Percentiles rank a stretch among this genome's conserved stretches.
phyloP scores from a whole-genome alignment of 2,797 vertebrate genomes.

The Poecilia gillii region DNA sequence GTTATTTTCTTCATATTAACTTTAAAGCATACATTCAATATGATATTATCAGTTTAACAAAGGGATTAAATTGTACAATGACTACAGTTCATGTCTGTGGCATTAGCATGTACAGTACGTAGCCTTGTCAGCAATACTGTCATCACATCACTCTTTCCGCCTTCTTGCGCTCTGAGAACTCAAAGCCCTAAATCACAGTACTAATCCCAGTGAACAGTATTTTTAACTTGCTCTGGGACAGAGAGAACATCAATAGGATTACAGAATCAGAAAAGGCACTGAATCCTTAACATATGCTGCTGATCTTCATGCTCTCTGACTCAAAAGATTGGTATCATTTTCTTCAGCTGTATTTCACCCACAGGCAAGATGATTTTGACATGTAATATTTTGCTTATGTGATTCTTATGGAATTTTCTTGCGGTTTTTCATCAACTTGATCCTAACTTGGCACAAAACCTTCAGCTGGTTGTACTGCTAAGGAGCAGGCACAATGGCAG shows the following conservation, averaged over 20 bases:
- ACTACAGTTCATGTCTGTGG: background rate
- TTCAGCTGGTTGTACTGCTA: constrained; percentile 13
- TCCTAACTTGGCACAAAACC: background rate
- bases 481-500: constrained; percentile 64
- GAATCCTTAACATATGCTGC: constrained; percentile 71
- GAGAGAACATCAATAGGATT: constrained; percentile 85
- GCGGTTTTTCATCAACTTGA: constrained; percentile 25
- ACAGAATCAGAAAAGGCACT: constrained; percentile 77
- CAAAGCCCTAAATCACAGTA: constrained; percentile 82
- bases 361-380: constrained; percentile 11
- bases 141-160: constrained; percentile 59
- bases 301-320: constrained; percentile 72
- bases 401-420: constrained; percentile 30
- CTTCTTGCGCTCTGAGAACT: constrained; percentile 58
- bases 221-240: constrained; percentile 83
- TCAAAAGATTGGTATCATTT: constrained; percentile 36
- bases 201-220: constrained; percentile 84
- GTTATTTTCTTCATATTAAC: background rate
- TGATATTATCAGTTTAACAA: background rate
- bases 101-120: background rate
- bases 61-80: background rate
- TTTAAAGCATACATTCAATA: background rate
- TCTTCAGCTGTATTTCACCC: constrained; percentile 45
- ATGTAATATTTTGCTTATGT: constrained; percentile 27
- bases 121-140: constrained; percentile 53